These are phyloP conservation scores for Otolemur crassicaudatus DNA, from an alignment of 2,797 vertebrate species.

Conservation along the genomic window DNA sequence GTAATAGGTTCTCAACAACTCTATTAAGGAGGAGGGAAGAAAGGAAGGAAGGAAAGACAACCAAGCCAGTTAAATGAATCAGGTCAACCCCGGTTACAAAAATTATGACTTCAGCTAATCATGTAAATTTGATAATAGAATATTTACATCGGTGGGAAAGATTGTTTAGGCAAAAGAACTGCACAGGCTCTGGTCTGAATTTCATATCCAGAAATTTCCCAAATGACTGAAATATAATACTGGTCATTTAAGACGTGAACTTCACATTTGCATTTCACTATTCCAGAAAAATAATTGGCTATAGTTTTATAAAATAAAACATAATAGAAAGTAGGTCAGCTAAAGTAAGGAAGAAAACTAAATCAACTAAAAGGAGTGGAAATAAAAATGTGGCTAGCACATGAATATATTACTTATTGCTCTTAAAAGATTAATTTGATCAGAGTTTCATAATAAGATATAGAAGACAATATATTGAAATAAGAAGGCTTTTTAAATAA, in stretches of 20 bases:
- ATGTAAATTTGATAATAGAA: background rate
- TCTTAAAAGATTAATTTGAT: background rate
- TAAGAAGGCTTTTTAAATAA: background rate
- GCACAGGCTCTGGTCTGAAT: background rate
- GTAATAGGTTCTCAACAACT: background rate
- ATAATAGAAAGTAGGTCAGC: background rate
- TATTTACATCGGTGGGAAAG: background rate
- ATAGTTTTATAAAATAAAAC: background rate
- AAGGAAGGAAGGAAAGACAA: background rate
- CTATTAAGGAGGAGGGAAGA: background rate
- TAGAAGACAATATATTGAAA: background rate
- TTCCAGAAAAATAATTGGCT: background rate
- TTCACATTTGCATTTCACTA: background rate
- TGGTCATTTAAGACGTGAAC: background rate
- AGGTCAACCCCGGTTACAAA: background rate
- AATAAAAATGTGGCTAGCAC: conserved; percentile 1
- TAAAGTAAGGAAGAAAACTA: background rate
- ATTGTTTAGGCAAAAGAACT: background rate
- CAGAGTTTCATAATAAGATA: background rate
- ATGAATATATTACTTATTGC: background rate
- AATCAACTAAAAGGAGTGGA: background rate
- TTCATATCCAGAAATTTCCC: background rate
- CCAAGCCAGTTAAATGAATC: background rate
- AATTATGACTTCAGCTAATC: background rate
- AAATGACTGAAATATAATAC: background rate